Percentiles rank a stretch among this genome's conserved stretches.
Conservation (phyloP, 1,140 invertebrate genomes). For the Plodia interpunctella region DNA sequence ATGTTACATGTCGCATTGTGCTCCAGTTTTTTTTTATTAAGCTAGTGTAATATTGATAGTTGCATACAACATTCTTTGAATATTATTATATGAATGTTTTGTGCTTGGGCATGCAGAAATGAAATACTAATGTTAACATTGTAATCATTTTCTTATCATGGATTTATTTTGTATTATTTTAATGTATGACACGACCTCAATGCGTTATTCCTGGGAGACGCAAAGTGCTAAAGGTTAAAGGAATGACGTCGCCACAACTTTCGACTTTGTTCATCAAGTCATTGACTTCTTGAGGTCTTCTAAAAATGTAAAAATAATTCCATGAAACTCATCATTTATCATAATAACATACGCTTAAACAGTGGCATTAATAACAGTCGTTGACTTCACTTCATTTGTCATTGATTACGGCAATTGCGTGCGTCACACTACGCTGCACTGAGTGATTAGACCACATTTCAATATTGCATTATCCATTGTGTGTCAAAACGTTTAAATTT, state of each 20-base stretch:
- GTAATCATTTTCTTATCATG: constrained; percentile 44
- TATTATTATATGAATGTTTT: constrained; percentile 46
- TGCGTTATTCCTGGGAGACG: too few species aligned
- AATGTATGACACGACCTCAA: too few species aligned
- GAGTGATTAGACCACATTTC: constrained; percentile 14
- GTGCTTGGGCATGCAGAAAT: constrained; percentile 76
- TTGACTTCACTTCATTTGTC: constrained; percentile 28
- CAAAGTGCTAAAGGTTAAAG: too few species aligned
- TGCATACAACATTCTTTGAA: constrained; percentile 51
- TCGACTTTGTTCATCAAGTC: too few species aligned
- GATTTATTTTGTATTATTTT: constrained; percentile 45
- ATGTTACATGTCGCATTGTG: constrained; percentile 41
- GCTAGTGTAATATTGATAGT: constrained; percentile 43
- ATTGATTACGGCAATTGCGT: constrained; percentile 42
- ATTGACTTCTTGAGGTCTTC: background rate
- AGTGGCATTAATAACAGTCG: constrained; percentile 69
- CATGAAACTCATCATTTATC: constrained; percentile 60
- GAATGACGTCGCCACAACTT: too few species aligned
- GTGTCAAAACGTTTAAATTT: background rate
- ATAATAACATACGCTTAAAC: constrained; percentile 62
- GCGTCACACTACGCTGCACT: constrained; percentile 38
- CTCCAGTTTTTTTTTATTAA: constrained; percentile 41
- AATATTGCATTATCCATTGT: constrained; percentile 9
- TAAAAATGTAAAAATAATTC: constrained; percentile 21
- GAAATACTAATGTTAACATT: constrained; percentile 49